Base-by-base conservation (phyloP, 92 coral and sea anemone species). In the Phenganax subtilis region DNA sequence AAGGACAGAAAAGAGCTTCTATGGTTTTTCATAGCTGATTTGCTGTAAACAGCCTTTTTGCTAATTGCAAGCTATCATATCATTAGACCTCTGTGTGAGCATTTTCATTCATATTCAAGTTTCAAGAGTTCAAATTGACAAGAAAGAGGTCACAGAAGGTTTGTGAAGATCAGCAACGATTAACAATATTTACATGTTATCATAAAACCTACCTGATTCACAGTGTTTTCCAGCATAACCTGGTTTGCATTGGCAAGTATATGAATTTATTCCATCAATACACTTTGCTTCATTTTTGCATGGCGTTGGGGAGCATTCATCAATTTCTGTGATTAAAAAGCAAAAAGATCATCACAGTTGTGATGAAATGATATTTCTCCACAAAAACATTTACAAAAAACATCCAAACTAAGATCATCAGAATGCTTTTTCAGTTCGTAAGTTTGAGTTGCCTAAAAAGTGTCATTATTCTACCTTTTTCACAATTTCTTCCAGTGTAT, bases 241-340 rank as follows among this genome's bases (percentile, higher is more conserved):
- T 29, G 81, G 70, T 59, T 76, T 76, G 51, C 81, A 76, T 20
- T 76, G 64, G 31, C 81, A 76, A 76, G 81, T 57, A 52, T 76
- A 76, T 15, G 27, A n/a, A 76, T 76, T 59, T 57, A 76, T 76
- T 29, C 81, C 81, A 76, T 76, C 81, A 60, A 76, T 44, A 17
- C 81, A 76, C 0, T 67, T 76, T 60, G 69, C 81, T 47, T 60
- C 37, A 69, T 76, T 76, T 60, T 76, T 11, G 8, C 81, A 76
- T 12, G 81, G 81, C 0, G 69, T 10, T 0, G 81, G 70, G 15
- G 81, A 76, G 66, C 81, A 76, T 12, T 76, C 81, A 16, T 76
- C 81, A 58, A 59, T 76, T 76, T 76, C 81, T 76, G 54, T 31
- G n/a, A 76, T 17, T 9, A 29, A 30, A 8, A 59, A 3, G 60